phyloP scores from a whole-genome alignment of 2,797 vertebrate species.

The Benthosema pterotum region DNA sequence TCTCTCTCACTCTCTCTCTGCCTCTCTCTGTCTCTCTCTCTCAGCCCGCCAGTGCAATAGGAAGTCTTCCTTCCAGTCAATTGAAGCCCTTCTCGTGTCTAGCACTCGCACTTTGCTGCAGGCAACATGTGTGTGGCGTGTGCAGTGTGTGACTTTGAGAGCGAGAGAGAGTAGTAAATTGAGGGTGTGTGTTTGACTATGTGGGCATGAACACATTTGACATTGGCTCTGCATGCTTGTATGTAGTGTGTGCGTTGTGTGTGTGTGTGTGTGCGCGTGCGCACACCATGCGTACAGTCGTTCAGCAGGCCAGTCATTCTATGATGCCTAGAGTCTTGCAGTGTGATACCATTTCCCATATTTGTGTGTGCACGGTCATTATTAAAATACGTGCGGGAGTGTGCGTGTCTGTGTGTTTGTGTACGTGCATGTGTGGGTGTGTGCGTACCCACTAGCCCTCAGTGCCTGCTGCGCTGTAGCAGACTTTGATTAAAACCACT shows the following conservation, averaged over 20 bases:
- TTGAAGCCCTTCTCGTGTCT: slow-evolving; percentile 67
- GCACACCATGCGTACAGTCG: too few species aligned
- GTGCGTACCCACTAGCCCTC: slow-evolving; percentile 4
- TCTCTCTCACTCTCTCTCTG: slow-evolving; percentile 3
- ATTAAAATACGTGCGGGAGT: too few species aligned
- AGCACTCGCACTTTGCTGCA: slow-evolving; percentile 42
- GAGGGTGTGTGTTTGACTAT: too few species aligned
- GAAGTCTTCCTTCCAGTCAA: slow-evolving; percentile 62
- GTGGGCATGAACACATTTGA: too few species aligned
- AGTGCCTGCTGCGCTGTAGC: slow-evolving; percentile 3
- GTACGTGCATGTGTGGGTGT: not conserved
- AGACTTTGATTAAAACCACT: slow-evolving; percentile 38
- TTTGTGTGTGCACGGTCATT: not conserved
- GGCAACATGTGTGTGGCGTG: slow-evolving; percentile 41
- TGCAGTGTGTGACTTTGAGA: too few species aligned
- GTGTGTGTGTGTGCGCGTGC: slow-evolving; percentile 12
- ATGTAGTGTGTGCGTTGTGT: slow-evolving; percentile 18
- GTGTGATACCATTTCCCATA: not conserved
- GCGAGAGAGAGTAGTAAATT: too few species aligned
- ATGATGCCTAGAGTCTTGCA: slow-evolving; percentile 28
- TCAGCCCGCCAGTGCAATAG: slow-evolving; percentile 45
- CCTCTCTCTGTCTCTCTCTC: slow-evolving; percentile 14
- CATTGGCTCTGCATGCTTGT: too few species aligned
- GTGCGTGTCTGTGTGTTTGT: not conserved
- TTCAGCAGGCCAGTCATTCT: slow-evolving; percentile 34